phyloP scores from a whole-genome alignment of 2,797 vertebrate species.

The Anguilla megastoma region DNA sequence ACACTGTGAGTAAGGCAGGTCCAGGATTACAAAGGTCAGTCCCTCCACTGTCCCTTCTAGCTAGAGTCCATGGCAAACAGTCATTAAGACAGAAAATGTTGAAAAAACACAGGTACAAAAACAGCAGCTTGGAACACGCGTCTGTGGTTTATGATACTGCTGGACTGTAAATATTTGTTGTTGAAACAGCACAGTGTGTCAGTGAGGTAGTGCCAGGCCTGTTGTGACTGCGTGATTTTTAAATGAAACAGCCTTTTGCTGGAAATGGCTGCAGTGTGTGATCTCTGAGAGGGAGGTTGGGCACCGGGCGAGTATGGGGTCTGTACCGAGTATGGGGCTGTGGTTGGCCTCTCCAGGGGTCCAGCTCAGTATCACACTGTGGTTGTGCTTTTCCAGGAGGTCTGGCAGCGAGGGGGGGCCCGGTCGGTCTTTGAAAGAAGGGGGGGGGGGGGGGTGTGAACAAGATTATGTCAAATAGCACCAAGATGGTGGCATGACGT shows the following conservation, averaged over 20 bases:
- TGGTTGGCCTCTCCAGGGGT: slow-evolving; percentile 75
- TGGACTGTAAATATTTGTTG: not conserved
- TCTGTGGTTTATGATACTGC: not conserved
- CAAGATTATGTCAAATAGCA: not conserved
- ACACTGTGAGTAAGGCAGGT: not conserved
- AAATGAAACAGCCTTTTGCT: not conserved
- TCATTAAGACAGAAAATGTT: not conserved
- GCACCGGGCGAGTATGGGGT: not conserved
- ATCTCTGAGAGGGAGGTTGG: not conserved
- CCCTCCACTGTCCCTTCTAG: not conserved
- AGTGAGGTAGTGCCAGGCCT: not conserved
- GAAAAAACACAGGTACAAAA: not conserved
- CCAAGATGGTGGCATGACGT: not conserved
- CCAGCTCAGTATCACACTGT: slow-evolving; percentile 68
- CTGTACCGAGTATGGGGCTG: slow-evolving; percentile 69
- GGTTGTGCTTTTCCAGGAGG: slow-evolving; percentile 57
- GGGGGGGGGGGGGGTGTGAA: slow-evolving; percentile 44
- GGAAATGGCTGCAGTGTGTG: not conserved
- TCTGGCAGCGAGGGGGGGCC: slow-evolving; percentile 67
- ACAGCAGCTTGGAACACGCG: too few relatives aligned
- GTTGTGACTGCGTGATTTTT: not conserved
- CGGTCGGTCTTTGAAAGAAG: slow-evolving; percentile 65
- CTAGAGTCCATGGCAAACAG: not conserved
- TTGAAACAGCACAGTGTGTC: not conserved
- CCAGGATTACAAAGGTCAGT: not conserved